Base-by-base conservation (phyloP, 2,888 invertebrate species). In the Aethes cnicana region DNA sequence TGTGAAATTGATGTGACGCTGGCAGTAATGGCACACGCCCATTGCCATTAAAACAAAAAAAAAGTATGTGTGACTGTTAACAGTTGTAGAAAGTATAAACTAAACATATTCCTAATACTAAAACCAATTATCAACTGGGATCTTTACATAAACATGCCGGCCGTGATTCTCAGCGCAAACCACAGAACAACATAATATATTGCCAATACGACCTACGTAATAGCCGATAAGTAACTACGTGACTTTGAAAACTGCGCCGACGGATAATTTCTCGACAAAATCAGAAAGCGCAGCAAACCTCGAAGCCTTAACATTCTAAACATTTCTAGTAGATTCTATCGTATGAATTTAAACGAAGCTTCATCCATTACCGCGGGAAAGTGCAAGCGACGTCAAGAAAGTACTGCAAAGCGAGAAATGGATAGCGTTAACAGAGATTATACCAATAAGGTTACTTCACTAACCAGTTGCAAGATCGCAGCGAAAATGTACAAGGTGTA, bases 271-370 rank as follows among this genome's bases (percentile, higher is more conserved):
- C 81, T 80, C 79, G 77, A 69, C 73, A 83, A 84, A 88, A 88
- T 88, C 87, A 88, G 88, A 88, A 88, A 88, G 88, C 87, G 88
- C 81, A 71, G 78, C 77, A 81, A 72, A 73, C 66, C 64, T 64
- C 37, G 23, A 26, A 50, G 37, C 44, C 44, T 44, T 42, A 42
- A 28, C 49, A 43, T 50, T 50, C 50, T 44, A 50, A 52, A 39
- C 52, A 52, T 46, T 50, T 52, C 49, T 14, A 53, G 26, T 32
- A 32, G 39, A 39, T 37, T 36, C 46, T 17, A 43, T 16, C 35
- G 44, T 53, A 62, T 47, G 56, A 53, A 47, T 58, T 54, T 53
- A 33, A 16, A 30, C 6, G 11, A 2, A 20, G 21, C 3, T 18
- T 6, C 17, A 57, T 69, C 53, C 80, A 80, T 67, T 68, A 71